Evolutionary conservation across 2,888 invertebrate species (phyloP).

Genomic region (Dryobotodes eremita): DNA sequence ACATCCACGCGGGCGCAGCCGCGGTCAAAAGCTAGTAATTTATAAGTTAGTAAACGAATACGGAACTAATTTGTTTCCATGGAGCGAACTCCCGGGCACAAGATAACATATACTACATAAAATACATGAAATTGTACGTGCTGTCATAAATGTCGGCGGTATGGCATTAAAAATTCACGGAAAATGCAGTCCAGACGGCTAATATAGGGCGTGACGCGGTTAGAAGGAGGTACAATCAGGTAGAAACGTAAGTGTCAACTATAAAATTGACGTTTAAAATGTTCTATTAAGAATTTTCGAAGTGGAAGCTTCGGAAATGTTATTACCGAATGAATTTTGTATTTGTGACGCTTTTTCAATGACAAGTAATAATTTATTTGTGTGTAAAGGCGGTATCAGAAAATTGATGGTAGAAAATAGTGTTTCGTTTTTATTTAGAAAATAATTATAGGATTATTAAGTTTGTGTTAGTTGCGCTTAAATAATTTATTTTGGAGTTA

Average conservation of each 20-base stretch:
- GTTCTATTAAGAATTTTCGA: constrained; percentile 49
- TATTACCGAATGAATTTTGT: constrained; percentile 66
- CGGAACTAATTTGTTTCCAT: constrained; percentile 31
- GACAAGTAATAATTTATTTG: constrained; percentile 22
- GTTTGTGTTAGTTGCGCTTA: constrained; percentile 5
- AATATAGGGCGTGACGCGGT: constrained; percentile 51
- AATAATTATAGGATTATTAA: constrained; percentile 11
- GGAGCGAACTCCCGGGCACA: constrained; percentile 4
- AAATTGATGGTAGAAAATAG: constrained; percentile 22
- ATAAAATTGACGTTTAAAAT: constrained; percentile 51
- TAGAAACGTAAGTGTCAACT: constrained; percentile 49
- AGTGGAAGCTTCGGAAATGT: constrained; percentile 18
- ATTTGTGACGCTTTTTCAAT: constrained; percentile 36
- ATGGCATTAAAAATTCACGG: constrained; percentile 63
- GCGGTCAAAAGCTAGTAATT: too few species aligned
- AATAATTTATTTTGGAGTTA: not conserved
- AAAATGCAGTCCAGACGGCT: constrained; percentile 64
- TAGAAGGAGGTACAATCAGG: constrained; percentile 40
- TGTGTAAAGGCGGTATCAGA: constrained; percentile 14
- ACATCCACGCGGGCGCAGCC: too few species aligned
- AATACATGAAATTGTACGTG: constrained; percentile 58
- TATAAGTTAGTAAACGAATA: not conserved
- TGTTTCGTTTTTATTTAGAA: constrained; percentile 8
- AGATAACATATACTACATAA: constrained; percentile 47
- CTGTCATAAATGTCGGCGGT: constrained; percentile 59